Conservation (phyloP, 2,888 invertebrate species). For the Andrena bucephala region DNA sequence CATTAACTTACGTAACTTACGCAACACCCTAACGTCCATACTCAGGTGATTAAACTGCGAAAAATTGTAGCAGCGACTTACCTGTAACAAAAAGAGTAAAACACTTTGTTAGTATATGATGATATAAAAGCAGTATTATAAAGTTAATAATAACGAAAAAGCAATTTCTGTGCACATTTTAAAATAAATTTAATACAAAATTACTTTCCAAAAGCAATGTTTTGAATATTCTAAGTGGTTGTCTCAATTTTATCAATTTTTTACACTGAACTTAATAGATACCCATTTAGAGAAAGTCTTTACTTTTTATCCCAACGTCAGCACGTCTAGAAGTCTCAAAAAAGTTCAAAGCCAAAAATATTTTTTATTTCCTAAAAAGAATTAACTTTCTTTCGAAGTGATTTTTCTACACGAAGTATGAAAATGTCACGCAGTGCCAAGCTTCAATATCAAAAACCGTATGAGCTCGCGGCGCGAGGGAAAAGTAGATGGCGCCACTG, state of each 20-base stretch:
- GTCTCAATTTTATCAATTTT: too few species aligned
- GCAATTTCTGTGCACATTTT: too few species aligned
- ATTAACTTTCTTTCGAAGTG: not conserved
- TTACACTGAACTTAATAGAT: too few species aligned
- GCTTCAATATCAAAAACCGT: not conserved
- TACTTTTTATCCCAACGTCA: too few species aligned
- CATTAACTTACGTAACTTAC: constrained; percentile 48
- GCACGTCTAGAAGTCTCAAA: not conserved
- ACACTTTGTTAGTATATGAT: not conserved
- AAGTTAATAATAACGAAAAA: not conserved
- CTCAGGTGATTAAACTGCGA: constrained; percentile 10
- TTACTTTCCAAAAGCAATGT: too few species aligned
- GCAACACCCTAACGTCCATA: constrained; percentile 33
- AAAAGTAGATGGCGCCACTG: not conserved
- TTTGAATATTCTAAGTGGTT: too few species aligned
- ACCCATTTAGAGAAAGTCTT: too few species aligned
- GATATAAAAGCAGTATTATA: not conserved
- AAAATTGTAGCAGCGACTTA: constrained; percentile 52
- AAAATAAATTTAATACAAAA: too few species aligned
- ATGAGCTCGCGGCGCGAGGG: not conserved
- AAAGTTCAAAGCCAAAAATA: not conserved
- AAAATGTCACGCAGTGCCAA: not conserved
- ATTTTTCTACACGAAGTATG: not conserved
- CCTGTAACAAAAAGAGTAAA: constrained; percentile 62
- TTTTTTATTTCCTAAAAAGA: not conserved